Percentiles rank a stretch among this genome's conserved stretches.
Conservation (phyloP, 2,888 invertebrate genomes). For the Parnassius mnemosyne region DNA sequence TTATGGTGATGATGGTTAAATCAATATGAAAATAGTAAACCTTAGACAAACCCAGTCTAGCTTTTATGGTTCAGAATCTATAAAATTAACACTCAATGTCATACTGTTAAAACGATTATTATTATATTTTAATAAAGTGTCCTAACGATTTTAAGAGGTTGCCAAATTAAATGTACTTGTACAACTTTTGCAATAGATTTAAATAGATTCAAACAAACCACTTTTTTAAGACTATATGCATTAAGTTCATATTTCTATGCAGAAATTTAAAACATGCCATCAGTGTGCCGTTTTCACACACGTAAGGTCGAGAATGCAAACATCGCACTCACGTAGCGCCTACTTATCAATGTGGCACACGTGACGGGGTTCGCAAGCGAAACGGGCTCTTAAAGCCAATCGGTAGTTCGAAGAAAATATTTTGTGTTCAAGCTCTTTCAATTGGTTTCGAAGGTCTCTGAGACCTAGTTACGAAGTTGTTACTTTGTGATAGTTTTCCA, state of each 20-base stretch:
- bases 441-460: slow-evolving; percentile 26
- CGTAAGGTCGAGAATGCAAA: slow-evolving; percentile 53
- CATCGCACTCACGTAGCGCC: slow-evolving; percentile 54
- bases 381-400: slow-evolving; percentile 42
- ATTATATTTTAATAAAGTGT: no score
- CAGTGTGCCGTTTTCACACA: slow-evolving; percentile 27
- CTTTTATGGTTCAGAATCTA: no score
- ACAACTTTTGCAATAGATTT: slow-evolving; percentile 8
- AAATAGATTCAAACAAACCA: slow-evolving; percentile 1
- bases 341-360: slow-evolving; percentile 66
- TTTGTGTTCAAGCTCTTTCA: slow-evolving; percentile 21
- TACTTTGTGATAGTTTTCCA: slow-evolving; percentile 22
- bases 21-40: no score
- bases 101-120: no score
- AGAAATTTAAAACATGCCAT: slow-evolving; percentile 34
- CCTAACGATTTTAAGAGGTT: slow-evolving; percentile 17
- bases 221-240: not conserved
- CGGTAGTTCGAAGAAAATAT: slow-evolving; percentile 25
- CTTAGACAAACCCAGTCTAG: no score
- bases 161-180: slow-evolving; percentile 23
- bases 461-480: slow-evolving; percentile 23
- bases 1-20: no score
- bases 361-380: slow-evolving; percentile 53
- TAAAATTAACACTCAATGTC: no score
- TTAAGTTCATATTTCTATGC: slow-evolving; percentile 29